Conservation (phyloP, 2,797 vertebrate genomes). For the Sebastes iracundus region DNA sequence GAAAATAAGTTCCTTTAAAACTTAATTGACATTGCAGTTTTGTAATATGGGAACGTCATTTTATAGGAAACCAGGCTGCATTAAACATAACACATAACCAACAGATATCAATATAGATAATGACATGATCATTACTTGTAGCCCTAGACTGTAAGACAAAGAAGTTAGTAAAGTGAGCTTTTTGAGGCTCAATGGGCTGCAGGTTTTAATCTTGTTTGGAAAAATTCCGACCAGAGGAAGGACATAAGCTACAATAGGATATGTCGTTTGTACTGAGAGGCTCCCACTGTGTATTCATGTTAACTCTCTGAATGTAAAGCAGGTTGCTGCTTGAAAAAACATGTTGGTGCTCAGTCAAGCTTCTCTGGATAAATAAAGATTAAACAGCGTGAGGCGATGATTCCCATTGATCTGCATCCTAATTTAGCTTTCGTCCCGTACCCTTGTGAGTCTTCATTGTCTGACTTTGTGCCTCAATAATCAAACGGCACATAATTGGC, state of each 20-base stretch:
- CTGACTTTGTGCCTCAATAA: constrained; percentile 55
- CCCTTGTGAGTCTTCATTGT: constrained; percentile 37
- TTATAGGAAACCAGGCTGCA: not conserved
- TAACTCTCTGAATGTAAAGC: constrained; percentile 14
- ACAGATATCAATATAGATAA: not conserved
- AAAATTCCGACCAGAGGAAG: not conserved
- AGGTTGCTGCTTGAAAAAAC: not conserved
- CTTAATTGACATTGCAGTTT: not conserved
- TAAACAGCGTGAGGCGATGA: constrained; percentile 37
- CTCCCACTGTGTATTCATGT: not conserved
- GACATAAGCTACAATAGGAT: not conserved
- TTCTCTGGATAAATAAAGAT: constrained; percentile 50
- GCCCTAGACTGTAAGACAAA: not conserved
- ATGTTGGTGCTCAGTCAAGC: constrained; percentile 14
- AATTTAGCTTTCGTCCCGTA: constrained; percentile 21
- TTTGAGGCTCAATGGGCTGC: not conserved
- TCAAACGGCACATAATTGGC: constrained; percentile 63
- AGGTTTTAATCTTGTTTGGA: not conserved
- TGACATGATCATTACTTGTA: not conserved
- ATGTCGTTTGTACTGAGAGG: not conserved
- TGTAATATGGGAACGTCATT: no score
- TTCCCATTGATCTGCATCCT: constrained; percentile 61
- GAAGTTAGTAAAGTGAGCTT: not conserved
- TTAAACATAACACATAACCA: not conserved
- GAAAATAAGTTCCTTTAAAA: not conserved